Evolutionary conservation across 2,888 invertebrate species (phyloP).

Genomic region (Lobophora halterata): DNA sequence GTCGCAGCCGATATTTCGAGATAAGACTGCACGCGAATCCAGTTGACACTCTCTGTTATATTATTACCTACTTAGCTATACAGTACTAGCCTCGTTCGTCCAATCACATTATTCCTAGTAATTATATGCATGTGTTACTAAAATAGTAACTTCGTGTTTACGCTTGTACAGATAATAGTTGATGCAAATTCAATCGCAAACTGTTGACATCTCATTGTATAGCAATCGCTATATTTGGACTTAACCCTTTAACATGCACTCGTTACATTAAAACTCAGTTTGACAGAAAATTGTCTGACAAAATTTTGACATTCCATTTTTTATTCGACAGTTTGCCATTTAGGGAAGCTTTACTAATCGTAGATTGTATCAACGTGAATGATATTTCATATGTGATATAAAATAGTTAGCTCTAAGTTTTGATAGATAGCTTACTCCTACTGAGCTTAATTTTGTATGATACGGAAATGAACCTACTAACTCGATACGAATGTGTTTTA

Average conservation of each 20-base stretch:
- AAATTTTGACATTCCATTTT: constrained; percentile 47
- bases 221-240: constrained; percentile 1
- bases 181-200: constrained; percentile 47
- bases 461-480: constrained; percentile 49
- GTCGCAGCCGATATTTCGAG: constrained; percentile 61
- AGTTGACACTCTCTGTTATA: constrained; percentile 50
- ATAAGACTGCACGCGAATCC: constrained; percentile 62
- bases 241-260: constrained; percentile 13
- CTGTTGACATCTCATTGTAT: constrained; percentile 39
- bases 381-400: constrained; percentile 78
- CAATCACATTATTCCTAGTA: constrained; percentile 34
- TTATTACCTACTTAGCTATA: constrained; percentile 36
- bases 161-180: constrained; percentile 29
- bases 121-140: constrained; percentile 49
- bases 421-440: constrained; percentile 44
- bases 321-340: constrained; percentile 55
- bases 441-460: constrained; percentile 49
- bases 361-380: constrained; percentile 65
- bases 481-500: constrained; percentile 47
- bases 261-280: constrained; percentile 26
- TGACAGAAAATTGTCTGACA: constrained; percentile 30
- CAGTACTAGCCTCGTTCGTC: constrained; percentile 40
- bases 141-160: constrained; percentile 34
- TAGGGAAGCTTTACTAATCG: constrained; percentile 59
- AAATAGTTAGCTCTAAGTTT: constrained; percentile 58